Conservation (phyloP, 2,797 vertebrate species). For the Zalophus californianus region DNA sequence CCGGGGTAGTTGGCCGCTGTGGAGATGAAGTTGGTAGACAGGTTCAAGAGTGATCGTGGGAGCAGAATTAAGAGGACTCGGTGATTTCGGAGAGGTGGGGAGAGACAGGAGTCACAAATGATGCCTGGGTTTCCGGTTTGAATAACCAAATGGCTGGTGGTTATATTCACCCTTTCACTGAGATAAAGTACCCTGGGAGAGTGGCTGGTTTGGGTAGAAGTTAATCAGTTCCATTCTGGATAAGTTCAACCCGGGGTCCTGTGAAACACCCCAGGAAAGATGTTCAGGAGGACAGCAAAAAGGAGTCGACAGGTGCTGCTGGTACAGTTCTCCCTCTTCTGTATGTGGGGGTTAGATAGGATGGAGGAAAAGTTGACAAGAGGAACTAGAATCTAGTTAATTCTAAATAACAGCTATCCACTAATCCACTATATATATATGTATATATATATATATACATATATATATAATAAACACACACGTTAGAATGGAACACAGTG, state of each 20-base stretch:
- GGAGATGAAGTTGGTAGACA: neutral
- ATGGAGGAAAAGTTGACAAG: neutral
- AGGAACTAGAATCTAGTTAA: neutral
- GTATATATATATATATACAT: accelerated
- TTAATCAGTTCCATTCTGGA: neutral
- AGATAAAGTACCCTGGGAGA: neutral
- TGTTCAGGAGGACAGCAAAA: neutral
- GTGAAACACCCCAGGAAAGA: neutral
- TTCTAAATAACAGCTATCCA: neutral
- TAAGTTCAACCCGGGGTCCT: neutral
- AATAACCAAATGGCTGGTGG: neutral
- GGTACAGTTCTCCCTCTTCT: neutral
- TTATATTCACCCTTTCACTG: neutral
- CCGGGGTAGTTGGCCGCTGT: neutral
- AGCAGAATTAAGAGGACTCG: neutral
- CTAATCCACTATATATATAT: no score
- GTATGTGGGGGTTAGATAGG: neutral
- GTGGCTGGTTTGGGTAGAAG: neutral
- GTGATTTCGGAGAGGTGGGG: neutral
- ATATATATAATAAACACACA: neutral
- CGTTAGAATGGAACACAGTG: neutral
- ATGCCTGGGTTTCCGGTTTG: neutral
- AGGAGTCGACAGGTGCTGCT: neutral
- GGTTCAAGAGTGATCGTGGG: neutral
- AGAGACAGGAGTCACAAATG: neutral